These are phyloP conservation scores for Todiramphus saurophagus DNA, from an alignment of 2,113 vertebrate genomes.

Conservation along the genomic window DNA sequence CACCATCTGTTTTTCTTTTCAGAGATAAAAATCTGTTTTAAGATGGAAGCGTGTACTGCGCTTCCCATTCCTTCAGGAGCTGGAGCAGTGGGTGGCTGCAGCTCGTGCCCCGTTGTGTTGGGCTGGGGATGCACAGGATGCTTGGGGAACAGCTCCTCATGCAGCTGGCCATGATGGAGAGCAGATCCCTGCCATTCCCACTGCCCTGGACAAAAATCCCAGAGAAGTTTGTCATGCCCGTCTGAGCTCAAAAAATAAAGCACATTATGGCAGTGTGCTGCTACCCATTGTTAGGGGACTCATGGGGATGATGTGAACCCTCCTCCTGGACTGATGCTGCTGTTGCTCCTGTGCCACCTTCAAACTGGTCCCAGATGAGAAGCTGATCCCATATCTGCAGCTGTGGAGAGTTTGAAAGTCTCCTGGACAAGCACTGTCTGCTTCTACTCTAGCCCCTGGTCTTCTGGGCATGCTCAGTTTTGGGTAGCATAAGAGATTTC, in stretches of 20 bases:
- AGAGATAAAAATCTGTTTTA: constrained; percentile 51
- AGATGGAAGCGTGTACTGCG: background rate
- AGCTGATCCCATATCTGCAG: background rate
- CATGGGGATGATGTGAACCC: background rate
- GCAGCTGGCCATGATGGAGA: background rate
- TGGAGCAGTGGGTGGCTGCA: constrained; percentile 22
- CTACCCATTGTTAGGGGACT: background rate
- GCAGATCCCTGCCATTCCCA: background rate
- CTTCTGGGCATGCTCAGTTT: background rate
- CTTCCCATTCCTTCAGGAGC: background rate
- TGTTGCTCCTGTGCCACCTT: background rate
- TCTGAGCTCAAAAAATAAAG: background rate
- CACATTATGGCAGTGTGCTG: fast-evolving
- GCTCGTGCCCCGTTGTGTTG: background rate
- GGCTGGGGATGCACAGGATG: background rate
- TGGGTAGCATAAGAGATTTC: background rate
- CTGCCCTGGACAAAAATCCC: background rate
- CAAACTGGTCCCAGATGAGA: background rate
- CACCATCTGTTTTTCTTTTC: constrained; percentile 42
- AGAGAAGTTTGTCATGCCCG: background rate
- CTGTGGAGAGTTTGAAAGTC: background rate
- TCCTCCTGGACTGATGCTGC: background rate
- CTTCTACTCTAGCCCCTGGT: background rate
- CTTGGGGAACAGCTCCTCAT: fast-evolving
- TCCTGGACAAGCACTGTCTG: fast-evolving